These are phyloP conservation scores for Lepidocyrtoides sp. DNA, from an alignment of 2,888 invertebrate species.

Conservation along the genomic window DNA sequence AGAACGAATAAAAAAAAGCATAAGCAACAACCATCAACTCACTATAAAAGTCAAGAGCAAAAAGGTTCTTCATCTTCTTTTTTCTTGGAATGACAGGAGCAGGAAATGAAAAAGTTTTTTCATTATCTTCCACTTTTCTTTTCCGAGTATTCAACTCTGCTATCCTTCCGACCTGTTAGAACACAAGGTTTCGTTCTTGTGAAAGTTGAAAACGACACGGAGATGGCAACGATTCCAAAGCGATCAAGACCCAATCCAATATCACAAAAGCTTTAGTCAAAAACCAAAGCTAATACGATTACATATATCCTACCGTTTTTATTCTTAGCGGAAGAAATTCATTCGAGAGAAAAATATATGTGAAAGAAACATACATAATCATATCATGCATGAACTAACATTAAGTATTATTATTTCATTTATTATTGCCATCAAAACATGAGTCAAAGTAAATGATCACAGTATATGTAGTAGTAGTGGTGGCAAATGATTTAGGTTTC, in stretches of 20 bases:
- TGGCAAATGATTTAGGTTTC: not conserved
- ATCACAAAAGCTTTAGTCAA: not conserved
- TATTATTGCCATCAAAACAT: no score
- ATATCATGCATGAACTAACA: not conserved
- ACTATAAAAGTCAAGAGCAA: constrained; percentile 50
- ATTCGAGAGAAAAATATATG: not conserved
- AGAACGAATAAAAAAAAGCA: not conserved
- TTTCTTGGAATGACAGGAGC: constrained; percentile 49
- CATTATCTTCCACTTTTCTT: not conserved
- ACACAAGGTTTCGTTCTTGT: no score
- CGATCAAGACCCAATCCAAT: no score
- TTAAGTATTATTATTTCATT: no score
- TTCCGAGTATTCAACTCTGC: not conserved
- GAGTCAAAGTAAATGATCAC: not conserved
- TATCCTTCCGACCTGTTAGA: no score
- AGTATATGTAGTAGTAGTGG: not conserved
- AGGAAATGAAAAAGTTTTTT: constrained; percentile 54
- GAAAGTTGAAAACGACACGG: no score
- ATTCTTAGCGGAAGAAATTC: not conserved
- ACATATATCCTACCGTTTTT: not conserved
- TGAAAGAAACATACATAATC: constrained; percentile 11
- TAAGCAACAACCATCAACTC: not conserved
- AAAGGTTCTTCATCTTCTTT: constrained; percentile 36
- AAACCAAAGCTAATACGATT: not conserved
- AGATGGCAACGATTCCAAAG: no score